phyloP scores from a whole-genome alignment of 2,888 invertebrate genomes.

The Gnatocerus cornutus region DNA sequence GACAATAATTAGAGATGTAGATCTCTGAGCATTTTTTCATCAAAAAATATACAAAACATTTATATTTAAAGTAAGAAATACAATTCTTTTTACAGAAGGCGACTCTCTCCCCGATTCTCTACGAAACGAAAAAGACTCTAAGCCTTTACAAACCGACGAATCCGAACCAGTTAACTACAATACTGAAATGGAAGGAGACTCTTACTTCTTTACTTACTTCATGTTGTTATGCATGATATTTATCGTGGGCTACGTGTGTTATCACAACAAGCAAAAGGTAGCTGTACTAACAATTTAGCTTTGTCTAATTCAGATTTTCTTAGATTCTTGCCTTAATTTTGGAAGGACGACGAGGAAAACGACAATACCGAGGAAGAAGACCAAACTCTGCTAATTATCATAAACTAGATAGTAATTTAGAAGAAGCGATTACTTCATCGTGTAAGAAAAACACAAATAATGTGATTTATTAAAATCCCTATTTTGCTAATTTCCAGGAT shows the following conservation, averaged over 20 bases:
- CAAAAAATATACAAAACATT: no score
- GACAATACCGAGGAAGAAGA: constrained; percentile 71
- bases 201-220: constrained; percentile 82
- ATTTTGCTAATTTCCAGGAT: not conserved
- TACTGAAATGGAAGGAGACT: constrained; percentile 72
- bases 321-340: constrained; percentile 78
- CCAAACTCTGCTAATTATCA: constrained; percentile 78
- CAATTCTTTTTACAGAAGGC: constrained; percentile 8
- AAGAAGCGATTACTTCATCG: constrained; percentile 79
- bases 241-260: constrained; percentile 77
- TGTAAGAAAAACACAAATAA: constrained; percentile 74
- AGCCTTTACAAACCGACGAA: constrained; percentile 15
- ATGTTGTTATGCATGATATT: constrained; percentile 76
- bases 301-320: constrained; percentile 53
- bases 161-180: constrained; percentile 21
- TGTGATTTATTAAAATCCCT: constrained; percentile 73
- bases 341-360: constrained; percentile 74
- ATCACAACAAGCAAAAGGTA: constrained; percentile 79
- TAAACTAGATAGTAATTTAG: constrained; percentile 79
- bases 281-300: constrained; percentile 48
- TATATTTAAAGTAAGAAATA: no score
- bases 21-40: no score
- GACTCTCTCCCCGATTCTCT: not conserved
- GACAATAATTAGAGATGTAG: no score
- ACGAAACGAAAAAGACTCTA: constrained; percentile 11